Evolutionary conservation across 2,797 vertebrate species (phyloP).

Genomic region (Avahi laniger): DNA sequence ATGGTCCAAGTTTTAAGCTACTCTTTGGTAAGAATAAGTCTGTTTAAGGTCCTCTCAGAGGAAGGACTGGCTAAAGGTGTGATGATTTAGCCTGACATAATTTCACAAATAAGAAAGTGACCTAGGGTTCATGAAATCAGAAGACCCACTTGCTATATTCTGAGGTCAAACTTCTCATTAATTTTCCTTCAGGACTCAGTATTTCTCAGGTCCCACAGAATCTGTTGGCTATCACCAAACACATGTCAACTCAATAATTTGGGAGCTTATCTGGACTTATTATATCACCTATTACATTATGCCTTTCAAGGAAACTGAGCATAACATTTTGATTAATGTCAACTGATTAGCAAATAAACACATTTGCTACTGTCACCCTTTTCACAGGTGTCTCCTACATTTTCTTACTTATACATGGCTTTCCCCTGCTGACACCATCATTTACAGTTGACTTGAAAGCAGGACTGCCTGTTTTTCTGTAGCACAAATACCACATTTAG

Average conservation of each 20-base stretch:
- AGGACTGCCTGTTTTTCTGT: neutral
- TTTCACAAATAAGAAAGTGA: neutral
- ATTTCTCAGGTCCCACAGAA: neutral
- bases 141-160: neutral
- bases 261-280: neutral
- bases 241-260: neutral
- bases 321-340: neutral
- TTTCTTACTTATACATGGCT: neutral
- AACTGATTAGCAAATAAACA: neutral
- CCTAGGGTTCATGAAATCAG: neutral
- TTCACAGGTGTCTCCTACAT: neutral
- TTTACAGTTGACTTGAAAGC: neutral
- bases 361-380: neutral
- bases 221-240: neutral
- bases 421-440: neutral
- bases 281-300: neutral
- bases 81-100: neutral
- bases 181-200: neutral
- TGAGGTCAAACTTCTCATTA: neutral
- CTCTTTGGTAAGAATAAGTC: constrained; percentile 11
- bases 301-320: neutral
- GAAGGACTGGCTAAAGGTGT: neutral
- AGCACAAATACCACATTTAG: neutral
- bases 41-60: constrained; percentile 2
- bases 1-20: neutral